Evolutionary conservation across 2,113 vertebrate species (phyloP).

Genomic region (Cacatua alba): DNA sequence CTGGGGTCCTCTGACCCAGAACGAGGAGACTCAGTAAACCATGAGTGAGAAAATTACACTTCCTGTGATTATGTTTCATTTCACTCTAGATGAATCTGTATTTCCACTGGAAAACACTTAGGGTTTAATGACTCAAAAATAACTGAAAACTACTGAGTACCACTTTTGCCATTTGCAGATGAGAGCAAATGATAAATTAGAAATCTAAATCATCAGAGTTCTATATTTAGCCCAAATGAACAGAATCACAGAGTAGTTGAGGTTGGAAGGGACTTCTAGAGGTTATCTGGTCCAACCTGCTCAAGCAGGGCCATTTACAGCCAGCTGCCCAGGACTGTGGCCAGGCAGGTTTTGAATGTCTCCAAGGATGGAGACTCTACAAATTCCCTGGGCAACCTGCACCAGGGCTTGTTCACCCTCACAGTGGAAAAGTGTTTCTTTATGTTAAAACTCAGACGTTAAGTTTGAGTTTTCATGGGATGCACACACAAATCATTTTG

Average conservation of each 20-base stretch:
- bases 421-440: neutral
- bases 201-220: neutral
- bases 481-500: neutral
- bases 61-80: neutral
- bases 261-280: neutral
- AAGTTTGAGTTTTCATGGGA: neutral
- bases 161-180: neutral
- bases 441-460: neutral
- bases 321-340: neutral
- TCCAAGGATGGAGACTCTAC: neutral
- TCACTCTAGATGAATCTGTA: neutral
- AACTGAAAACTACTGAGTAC: neutral
- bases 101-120: neutral
- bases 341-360: neutral
- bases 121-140: neutral
- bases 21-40: neutral
- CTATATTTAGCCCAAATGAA: neutral
- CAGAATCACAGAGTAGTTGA: neutral
- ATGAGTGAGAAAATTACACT: neutral
- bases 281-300: neutral
- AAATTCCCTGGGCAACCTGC: neutral
- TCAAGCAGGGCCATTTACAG: neutral
- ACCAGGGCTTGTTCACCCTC: neutral
- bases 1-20: neutral
- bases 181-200: neutral